Base-by-base conservation (phyloP, 1,140 invertebrate genomes). In the Drosophila fuyamai region DNA sequence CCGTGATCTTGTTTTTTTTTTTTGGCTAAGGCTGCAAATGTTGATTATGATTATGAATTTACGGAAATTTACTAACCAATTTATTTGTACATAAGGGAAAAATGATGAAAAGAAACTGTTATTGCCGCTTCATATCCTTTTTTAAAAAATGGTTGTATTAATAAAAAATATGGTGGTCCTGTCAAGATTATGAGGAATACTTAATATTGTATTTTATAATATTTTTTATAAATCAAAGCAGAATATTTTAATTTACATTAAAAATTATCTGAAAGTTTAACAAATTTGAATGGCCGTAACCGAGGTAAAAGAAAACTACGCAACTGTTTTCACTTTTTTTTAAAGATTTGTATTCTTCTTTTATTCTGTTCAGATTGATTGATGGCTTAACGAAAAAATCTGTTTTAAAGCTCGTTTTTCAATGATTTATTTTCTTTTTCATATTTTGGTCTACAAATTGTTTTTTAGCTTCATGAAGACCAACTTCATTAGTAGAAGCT, bases 41-140 rank as follows among this genome's bases (percentile, higher is more conserved):
- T 73, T 73, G 70, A 79, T 79, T 74, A 65, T 72, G 58, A 71
- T 71, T 70, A 14, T 36, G 29, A 41, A 36, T 71, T 48, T 71
- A 27, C 10, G n/a, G 12, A 70, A 41, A 57, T 23, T 23, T 35
- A 57, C 14, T 36, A 16, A 43, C 41, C 40, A 50, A 56, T 60
- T 40, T 61, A 40, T 68, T 44, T 5, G 43, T n/a, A 12, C 7
- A 51, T 18, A 32, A 36, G 29, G 12, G 1, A 12, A 23, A 6
- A 10, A 29, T 9, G 50, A 41, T 46, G 35, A 12, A 10, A 2
- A 4, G 5, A 57, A 53, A 46, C 53, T 41, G 46, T 35, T 47
- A 51, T 18, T 46, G 1, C 18, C 18, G 1, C 3, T 2, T 23
- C 18, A 23, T 23, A 23, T 23, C 18, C 18, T 23, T 23, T 23